Evolutionary conservation across 23 tunicate genomes (phyloP), one percentile per base, ranked within the genome.

Genomic region (Styela clava): DNA sequence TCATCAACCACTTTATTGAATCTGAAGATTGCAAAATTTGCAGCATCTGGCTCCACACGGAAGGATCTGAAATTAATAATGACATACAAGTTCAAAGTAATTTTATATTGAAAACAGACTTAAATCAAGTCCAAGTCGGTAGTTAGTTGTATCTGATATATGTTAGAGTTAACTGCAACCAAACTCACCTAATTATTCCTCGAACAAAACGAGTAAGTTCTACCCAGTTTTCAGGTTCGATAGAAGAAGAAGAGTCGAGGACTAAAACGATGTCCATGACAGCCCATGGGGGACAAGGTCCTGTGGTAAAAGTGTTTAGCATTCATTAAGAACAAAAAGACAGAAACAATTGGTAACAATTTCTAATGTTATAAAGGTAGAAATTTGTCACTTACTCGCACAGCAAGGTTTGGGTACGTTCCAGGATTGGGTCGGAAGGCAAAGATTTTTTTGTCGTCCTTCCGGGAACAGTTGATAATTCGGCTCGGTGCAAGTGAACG

Each of bases 401-500:
- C 81, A 76, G 64, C 81, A 76, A 22, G 81, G 81, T 52, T 76
- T 76, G 16, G 67, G 81, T 21, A 52, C 0, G 31, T 25, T 44
- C 81, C 81, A 76, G 21, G 1, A 20, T 35, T 44, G 81, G 30
- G n/a, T 31, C 7, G 64, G 65, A 20, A 24, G 64, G 64, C 81
- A 76, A 25, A 76, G 18, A 52, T 76, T 76, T 36, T 0, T 18
- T 52, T 24, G 12, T 18, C 81, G 35, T 16, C 64, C 65, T 0
- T 21, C 16, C 18, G 81, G 81, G 65, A 33, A 76, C 65, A 76
- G 65, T 44, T 76, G 65, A 56, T 76, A 76, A 9, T 28, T 56
- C 5, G 28, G 31, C 31, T 68, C 88, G 2, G 86, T 74, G 69
- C 95, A 89, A 1, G 35, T 74, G 52, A 85, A 89, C 32, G 80